A percentile compares a stretch with the other conserved stretches of the same genome.
Conservation (phyloP, 2,888 invertebrate genomes). For the Lasius platythorax region DNA sequence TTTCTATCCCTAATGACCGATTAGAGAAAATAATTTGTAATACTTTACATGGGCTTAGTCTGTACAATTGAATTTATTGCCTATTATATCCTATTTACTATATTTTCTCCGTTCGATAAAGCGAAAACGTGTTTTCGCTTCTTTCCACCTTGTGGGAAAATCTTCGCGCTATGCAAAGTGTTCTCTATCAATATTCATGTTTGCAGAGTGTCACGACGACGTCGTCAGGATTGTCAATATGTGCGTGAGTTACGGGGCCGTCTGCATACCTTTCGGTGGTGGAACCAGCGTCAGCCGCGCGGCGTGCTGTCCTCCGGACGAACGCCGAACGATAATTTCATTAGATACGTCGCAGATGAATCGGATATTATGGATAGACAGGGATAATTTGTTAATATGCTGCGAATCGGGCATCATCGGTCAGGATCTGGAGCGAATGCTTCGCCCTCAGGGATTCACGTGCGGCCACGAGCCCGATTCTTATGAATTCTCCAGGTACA, state of each 20-base stretch:
- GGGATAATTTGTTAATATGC: conserved; percentile 92
- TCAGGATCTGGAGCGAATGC: conserved; percentile 96
- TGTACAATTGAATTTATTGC: not conserved
- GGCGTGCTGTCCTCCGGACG: conserved; percentile 93
- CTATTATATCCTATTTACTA: not conserved
- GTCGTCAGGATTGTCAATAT: conserved; percentile 93
- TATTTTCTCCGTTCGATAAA: not conserved
- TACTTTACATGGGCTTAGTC: not conserved
- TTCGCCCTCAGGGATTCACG: conserved; percentile 93
- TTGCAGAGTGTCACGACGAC: conserved; percentile 91
- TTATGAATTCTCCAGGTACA: conserved; percentile 95
- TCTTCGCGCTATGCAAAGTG: not conserved
- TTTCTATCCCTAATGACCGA: not conserved
- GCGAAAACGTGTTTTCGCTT: not conserved
- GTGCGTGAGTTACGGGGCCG: conserved; percentile 92
- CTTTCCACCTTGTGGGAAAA: not conserved
- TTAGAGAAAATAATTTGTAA: not conserved
- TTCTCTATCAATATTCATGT: conserved; percentile 38
- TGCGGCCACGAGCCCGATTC: conserved; percentile 99
- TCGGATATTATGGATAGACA: conserved; percentile 97
- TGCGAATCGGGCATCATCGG: conserved; percentile 97
- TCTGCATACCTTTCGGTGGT: conserved; percentile 97
- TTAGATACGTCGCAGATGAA: conserved; percentile 99
- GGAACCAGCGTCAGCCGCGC: conserved; percentile 97
- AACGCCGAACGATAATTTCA: conserved; percentile 93